Base-by-base conservation (phyloP, 2,113 vertebrate genomes). In the Hiodon alosoides region DNA sequence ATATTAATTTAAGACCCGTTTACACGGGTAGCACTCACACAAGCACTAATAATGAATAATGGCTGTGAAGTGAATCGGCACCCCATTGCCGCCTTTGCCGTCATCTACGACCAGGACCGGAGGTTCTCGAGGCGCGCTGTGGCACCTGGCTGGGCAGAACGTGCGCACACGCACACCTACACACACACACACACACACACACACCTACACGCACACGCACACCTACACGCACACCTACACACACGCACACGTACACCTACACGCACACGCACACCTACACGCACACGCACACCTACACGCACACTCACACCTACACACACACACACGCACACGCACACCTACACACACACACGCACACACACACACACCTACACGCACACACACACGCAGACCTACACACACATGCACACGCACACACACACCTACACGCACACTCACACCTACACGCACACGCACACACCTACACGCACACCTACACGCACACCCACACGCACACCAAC, bases 1-100 rank as follows among this genome's bases (percentile, higher is more conserved):
- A 87, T 85, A 91, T 89, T 90, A 91, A 93, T 90, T 88, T 90
- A 91, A 86, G 81, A 90, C 84, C 79, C 78, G 78, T 77, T 80
- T 89, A 87, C 83, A 87, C 83, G 85, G 84, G 81, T 87, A 90
- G 82, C 86, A 82, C 89, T 92, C 90, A 85, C 86, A 85, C 88
- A 85, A 90, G 84, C 86, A 85, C 85, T 85, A 88, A 86, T 85
- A 91, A 89, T 92, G 91, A 90, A 89, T 91, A 87, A 87, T 85
- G 86, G 87, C 81, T 83, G 86, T 83, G 87, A 86, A 88, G 87
- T 79, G 82, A 89, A 90, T 51, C 85, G 86, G 85, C 84, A 88
- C 80, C 88, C 86, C 82, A 31, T 88, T 70, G 79, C 90, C 90
- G 91, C 88, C 87, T 92, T 91, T 90, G 86, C 87, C 90, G 89